Evolutionary conservation across 1,140 invertebrate species (phyloP).

Genomic region (Chlorops oryzae): DNA sequence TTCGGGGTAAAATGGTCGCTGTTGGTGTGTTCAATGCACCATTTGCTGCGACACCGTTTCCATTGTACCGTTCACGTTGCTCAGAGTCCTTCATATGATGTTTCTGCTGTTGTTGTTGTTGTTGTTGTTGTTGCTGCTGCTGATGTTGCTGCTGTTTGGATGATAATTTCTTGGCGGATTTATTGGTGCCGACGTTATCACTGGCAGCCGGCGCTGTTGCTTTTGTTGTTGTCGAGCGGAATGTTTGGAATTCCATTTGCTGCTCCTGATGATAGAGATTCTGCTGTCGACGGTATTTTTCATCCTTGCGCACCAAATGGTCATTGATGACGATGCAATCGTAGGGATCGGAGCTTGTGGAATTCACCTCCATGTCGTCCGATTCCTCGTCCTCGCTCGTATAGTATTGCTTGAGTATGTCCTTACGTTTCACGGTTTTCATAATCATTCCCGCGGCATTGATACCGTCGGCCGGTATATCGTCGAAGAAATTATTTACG

Average conservation of each 20-base stretch:
- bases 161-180: slow-evolving; percentile 13
- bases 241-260: slow-evolving; percentile 51
- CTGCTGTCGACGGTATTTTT: slow-evolving; percentile 41
- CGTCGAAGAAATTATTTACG: slow-evolving; percentile 45
- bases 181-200: slow-evolving; percentile 28
- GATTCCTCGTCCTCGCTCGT: slow-evolving; percentile 48
- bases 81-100: slow-evolving; percentile 14
- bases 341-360: slow-evolving; percentile 63
- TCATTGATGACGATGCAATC: slow-evolving; percentile 69
- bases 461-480: slow-evolving; percentile 48
- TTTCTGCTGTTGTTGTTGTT: slow-evolving; percentile 16
- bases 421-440: slow-evolving; percentile 61
- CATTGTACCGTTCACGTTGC: slow-evolving; percentile 13
- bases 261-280: slow-evolving; percentile 44
- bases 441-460: slow-evolving; percentile 55
- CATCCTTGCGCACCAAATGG: slow-evolving; percentile 56
- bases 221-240: slow-evolving; percentile 35
- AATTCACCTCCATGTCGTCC: slow-evolving; percentile 48
- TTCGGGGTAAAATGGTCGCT: slow-evolving; percentile 60
- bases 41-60: slow-evolving; percentile 14
- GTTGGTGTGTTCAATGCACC: slow-evolving; percentile 30
- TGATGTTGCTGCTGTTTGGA: not conserved
- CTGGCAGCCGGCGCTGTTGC: slow-evolving; percentile 20
- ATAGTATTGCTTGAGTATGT: slow-evolving; percentile 63
- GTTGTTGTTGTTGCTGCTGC: slow-evolving; percentile 17